These are phyloP conservation scores for Nanorana parkeri DNA, from an alignment of 2,113 vertebrate species.

Conservation along the genomic window DNA sequence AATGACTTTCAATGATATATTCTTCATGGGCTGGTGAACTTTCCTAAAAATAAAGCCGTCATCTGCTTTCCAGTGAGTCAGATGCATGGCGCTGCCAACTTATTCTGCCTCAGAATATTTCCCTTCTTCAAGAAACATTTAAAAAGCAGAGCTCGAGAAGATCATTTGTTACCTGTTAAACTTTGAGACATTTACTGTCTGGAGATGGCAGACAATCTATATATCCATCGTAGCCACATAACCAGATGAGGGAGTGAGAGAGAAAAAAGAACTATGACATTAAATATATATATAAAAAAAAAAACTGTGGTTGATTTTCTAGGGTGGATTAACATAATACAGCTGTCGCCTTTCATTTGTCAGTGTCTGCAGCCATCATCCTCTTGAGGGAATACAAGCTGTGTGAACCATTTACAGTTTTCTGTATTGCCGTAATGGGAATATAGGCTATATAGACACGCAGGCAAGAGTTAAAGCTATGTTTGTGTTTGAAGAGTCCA, in stretches of 20 bases:
- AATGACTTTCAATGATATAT: slow-evolving; percentile 34
- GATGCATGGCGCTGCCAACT: slow-evolving; percentile 10
- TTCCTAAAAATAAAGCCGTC: slow-evolving; percentile 48
- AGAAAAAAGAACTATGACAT: background rate
- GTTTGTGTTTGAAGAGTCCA: too few relatives aligned
- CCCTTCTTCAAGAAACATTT: slow-evolving; percentile 11
- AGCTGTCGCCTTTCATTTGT: slow-evolving; percentile 66
- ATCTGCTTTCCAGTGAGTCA: slow-evolving; percentile 45
- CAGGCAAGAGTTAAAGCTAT: background rate
- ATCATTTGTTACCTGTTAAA: slow-evolving; percentile 4
- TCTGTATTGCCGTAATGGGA: background rate
- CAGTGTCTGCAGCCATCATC: slow-evolving; percentile 59
- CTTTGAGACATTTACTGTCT: slow-evolving; percentile 9
- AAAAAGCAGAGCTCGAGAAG: slow-evolving; percentile 10
- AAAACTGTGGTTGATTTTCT: slow-evolving; percentile 56
- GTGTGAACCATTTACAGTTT: slow-evolving; percentile 59
- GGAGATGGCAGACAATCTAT: slow-evolving; percentile 28
- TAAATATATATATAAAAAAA: slow-evolving; percentile 13
- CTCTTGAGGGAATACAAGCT: background rate
- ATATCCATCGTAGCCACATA: slow-evolving; percentile 20
- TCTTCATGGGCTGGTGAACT: slow-evolving; percentile 25
- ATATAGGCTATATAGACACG: background rate
- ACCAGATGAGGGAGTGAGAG: slow-evolving; percentile 17
- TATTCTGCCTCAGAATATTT: slow-evolving; percentile 15
- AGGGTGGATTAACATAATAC: slow-evolving; percentile 62